A percentile compares a stretch with the other conserved stretches of the same genome.
These are phyloP conservation scores for Leucania comma DNA, from an alignment of 2,888 invertebrate species.

Conservation along the genomic window DNA sequence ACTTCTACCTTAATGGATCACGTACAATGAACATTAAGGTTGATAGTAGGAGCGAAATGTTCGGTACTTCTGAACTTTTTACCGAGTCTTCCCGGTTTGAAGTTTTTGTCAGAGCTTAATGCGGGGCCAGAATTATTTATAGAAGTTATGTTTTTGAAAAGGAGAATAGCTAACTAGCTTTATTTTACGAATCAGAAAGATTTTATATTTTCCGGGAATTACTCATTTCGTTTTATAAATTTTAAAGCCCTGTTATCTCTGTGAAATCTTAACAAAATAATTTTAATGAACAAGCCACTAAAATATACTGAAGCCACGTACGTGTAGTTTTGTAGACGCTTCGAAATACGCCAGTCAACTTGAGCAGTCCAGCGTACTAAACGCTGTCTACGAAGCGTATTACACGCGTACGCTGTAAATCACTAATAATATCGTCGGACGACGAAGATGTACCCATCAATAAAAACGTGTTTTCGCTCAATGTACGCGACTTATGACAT, in stretches of 20 bases:
- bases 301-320: neutral
- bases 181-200: neutral
- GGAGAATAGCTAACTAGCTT: constrained; percentile 13
- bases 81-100: constrained; percentile 40
- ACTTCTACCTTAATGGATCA: constrained; percentile 70
- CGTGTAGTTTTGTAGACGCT: too few species aligned
- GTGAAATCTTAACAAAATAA: neutral
- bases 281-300: neutral
- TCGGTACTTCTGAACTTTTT: constrained; percentile 62
- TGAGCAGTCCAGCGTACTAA: too few species aligned
- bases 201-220: neutral
- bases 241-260: neutral
- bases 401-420: too few species aligned
- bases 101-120: constrained; percentile 58
- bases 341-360: too few species aligned
- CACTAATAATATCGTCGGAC: too few species aligned
- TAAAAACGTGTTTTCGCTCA: too few species aligned
- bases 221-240: neutral
- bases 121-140: constrained; percentile 56
- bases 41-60: constrained; percentile 63
- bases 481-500: too few species aligned
- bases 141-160: constrained; percentile 39
- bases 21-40: constrained; percentile 70
- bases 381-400: too few species aligned
- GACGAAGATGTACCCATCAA: too few species aligned